phyloP scores from a whole-genome alignment of 1,140 invertebrate species.

The Bemisia tabaci region DNA sequence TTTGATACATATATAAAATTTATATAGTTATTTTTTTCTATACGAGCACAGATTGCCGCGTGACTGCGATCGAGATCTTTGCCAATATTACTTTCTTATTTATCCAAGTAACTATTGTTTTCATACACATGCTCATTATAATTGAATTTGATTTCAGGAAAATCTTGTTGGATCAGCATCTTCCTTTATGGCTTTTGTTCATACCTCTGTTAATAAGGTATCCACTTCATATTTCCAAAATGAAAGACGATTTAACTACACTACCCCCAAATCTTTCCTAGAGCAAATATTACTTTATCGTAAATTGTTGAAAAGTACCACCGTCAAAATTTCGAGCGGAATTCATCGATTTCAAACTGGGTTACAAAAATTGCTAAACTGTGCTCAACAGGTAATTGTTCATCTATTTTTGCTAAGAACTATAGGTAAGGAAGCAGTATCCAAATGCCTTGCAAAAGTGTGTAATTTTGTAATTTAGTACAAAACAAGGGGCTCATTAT shows the following conservation, averaged over 20 bases:
- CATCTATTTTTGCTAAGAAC: no score
- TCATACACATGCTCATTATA: no score
- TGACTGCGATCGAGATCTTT: no score
- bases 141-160: constrained; percentile 29
- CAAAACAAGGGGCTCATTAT: no score
- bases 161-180: constrained; percentile 50
- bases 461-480: no score
- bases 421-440: no score
- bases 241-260: constrained; percentile 88
- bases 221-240: constrained; percentile 67
- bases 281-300: constrained; percentile 81
- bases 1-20: no score
- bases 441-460: no score
- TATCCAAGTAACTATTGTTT: no score
- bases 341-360: constrained; percentile 76
- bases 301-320: constrained; percentile 65
- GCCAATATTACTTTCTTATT: no score
- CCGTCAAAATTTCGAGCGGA: constrained; percentile 56
- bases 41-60: no score
- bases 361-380: constrained; percentile 68
- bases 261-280: constrained; percentile 90
- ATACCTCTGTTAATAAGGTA: constrained; percentile 74
- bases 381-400: constrained; percentile 58
- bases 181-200: constrained; percentile 80
- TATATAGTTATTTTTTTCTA: no score